Percentiles rank a stretch among this genome's conserved stretches.
These are phyloP conservation scores for Andrena dorsata DNA, from an alignment of 2,888 invertebrate species.

Conservation along the genomic window DNA sequence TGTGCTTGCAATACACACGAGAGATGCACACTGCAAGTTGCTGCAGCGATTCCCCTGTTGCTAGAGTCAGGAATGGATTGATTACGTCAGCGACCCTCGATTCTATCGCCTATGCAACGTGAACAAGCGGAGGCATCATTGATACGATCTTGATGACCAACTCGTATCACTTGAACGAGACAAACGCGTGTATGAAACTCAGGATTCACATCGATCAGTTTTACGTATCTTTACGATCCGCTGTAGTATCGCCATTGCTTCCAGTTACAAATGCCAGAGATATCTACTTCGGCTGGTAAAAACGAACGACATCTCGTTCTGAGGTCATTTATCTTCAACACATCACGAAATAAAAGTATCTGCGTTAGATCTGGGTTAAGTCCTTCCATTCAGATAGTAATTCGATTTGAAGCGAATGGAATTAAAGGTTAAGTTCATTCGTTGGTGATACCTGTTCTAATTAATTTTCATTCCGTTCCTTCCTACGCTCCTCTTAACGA, in stretches of 20 bases:
- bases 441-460: too few relatives aligned
- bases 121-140: slow-evolving; percentile 6
- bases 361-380: background rate
- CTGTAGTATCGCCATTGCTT: too few relatives aligned
- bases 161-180: slow-evolving; percentile 9
- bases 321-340: background rate
- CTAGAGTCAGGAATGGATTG: slow-evolving; percentile 30
- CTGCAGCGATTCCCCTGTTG: slow-evolving; percentile 17
- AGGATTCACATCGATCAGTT: too few relatives aligned
- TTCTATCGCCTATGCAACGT: background rate
- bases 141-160: slow-evolving; percentile 3
- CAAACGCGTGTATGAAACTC: background rate
- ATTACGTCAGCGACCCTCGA: slow-evolving; percentile 12
- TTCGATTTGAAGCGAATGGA: too few relatives aligned
- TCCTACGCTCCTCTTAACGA: too few relatives aligned
- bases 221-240: too few relatives aligned
- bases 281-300: background rate
- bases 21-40: slow-evolving; percentile 11
- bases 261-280: too few relatives aligned
- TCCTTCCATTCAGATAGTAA: too few relatives aligned
- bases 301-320: background rate
- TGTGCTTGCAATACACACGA: slow-evolving; percentile 4
- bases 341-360: background rate
- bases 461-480: too few relatives aligned
- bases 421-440: too few relatives aligned